Evolutionary conservation across 2,888 invertebrate genomes (phyloP).

Genomic region (Micropterix aruncella): DNA sequence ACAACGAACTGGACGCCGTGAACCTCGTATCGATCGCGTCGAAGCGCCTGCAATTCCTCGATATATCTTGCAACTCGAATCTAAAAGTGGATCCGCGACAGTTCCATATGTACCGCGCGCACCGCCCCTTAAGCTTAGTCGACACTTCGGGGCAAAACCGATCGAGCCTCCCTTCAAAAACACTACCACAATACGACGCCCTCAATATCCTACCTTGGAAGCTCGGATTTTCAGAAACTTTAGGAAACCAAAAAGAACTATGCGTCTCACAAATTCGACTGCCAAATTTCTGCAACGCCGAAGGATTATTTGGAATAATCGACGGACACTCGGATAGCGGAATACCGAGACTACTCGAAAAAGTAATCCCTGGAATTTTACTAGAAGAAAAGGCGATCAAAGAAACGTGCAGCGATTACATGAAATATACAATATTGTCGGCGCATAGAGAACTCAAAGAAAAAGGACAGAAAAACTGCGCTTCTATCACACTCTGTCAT

Average conservation of each 20-base stretch:
- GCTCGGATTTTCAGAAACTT: conserved; percentile 74
- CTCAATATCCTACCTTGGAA: conserved; percentile 60
- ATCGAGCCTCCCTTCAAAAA: conserved; percentile 44
- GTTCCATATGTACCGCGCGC: conserved; percentile 64
- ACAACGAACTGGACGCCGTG: conserved; percentile 70
- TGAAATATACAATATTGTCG: conserved; percentile 72
- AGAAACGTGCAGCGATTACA: conserved; percentile 66
- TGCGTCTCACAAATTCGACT: conserved; percentile 65
- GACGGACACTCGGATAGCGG: conserved; percentile 63
- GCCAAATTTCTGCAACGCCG: conserved; percentile 64
- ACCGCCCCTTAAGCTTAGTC: conserved; percentile 67
- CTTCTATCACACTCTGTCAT: conserved; percentile 61
- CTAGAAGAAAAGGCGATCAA: conserved; percentile 69
- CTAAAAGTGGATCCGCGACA: conserved; percentile 73
- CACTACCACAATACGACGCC: conserved; percentile 32
- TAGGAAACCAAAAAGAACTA: conserved; percentile 58
- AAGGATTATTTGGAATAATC: conserved; percentile 72
- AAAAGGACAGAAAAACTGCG: conserved; percentile 58
- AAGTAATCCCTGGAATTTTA: conserved; percentile 63
- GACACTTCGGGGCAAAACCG: conserved; percentile 74
- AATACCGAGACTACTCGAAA: conserved; percentile 54
- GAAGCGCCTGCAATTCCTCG: conserved; percentile 70
- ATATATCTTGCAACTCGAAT: conserved; percentile 71
- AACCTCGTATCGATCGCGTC: conserved; percentile 65
- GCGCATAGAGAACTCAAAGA: conserved; percentile 66